Evolutionary conservation across 2,797 vertebrate species (phyloP), one percentile per base, ranked within the genome.

Genomic region (Siniperca undulata): DNA sequence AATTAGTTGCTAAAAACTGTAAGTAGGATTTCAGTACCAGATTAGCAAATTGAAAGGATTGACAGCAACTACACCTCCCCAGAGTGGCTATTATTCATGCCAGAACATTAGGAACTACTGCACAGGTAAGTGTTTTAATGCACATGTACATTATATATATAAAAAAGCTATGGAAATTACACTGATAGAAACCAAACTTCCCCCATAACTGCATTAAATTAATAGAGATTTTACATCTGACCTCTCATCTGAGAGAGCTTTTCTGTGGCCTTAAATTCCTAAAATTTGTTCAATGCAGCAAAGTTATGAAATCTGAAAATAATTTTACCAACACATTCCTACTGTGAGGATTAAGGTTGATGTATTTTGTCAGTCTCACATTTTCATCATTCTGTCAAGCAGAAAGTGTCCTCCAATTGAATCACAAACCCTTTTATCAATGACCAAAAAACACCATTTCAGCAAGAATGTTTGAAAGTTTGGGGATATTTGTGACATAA

Each of bases 1-100:
- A 83, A 81, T 87, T 60, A 46, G 76, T n/a, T 64, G 53, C 53
- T 60, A 50, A 68, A 85, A 70, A 59, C 3, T 7, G 10, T 20
- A 71, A 48, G 56, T 27, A 16, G 42, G 70, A 87, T 82, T 70
- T 76, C 50, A 66, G 46, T 2, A 10, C 30, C 36, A 58, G 58
- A 80, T 79, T 76, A 84, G 55, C 36, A 38, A 75, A 75, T 3
- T 72, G 30, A 80, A 60, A 74, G 30, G 14, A 56, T 27, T 38
- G 74, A 58, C 75, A 53, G 61, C 10, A 64, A 24, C 20, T 27
- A 58, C 19, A 61, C 55, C 22, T 78, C 27, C 48, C 34, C 12
- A n/a, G 42, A 36, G 75, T 14, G 56, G 8, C 44, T 66, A 42
- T 59, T 61, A 69, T 27, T 1, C 48, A 12, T 22, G 34, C 0